phyloP scores from a whole-genome alignment of 2,113 vertebrate species.

The Pipra filicauda region DNA sequence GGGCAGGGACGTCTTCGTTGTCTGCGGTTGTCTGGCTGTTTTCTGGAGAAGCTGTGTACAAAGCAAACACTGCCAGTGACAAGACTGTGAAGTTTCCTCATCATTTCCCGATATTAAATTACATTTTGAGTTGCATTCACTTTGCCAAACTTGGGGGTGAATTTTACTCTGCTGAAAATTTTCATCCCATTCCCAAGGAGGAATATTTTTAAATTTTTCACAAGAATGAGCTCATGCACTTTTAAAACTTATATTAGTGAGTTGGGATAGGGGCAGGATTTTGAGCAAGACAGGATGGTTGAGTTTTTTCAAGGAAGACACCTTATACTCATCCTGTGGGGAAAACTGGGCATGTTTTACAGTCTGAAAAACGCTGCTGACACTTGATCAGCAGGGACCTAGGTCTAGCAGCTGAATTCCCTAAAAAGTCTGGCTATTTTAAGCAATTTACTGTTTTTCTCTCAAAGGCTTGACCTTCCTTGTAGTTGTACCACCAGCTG shows the following conservation, averaged over 20 bases:
- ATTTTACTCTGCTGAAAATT: not conserved
- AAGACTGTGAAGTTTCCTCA: not conserved
- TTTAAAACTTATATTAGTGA: not conserved
- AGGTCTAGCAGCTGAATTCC: not conserved
- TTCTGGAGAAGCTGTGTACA: not conserved
- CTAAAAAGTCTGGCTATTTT: not conserved
- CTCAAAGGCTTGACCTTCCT: not conserved
- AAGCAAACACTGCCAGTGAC: not conserved
- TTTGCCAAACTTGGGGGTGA: not conserved
- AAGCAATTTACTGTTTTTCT: not conserved
- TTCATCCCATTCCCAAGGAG: not conserved
- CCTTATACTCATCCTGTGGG: not conserved
- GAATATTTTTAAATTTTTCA: not conserved
- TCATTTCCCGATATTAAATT: not conserved
- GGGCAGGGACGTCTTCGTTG: not conserved
- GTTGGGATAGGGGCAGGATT: not conserved
- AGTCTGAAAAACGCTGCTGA: not conserved
- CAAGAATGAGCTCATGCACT: not conserved
- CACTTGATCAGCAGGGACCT: not conserved
- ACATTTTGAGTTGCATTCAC: not conserved
- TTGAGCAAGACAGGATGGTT: not conserved
- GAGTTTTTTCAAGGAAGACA: not conserved
- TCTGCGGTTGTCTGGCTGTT: not conserved
- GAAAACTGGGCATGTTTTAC: not conserved
- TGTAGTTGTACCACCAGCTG: not conserved